Evolutionary conservation across 37 sponge, comb jelly and placozoan species (phyloP).

Genomic region (Chondrosia reniformis): DNA sequence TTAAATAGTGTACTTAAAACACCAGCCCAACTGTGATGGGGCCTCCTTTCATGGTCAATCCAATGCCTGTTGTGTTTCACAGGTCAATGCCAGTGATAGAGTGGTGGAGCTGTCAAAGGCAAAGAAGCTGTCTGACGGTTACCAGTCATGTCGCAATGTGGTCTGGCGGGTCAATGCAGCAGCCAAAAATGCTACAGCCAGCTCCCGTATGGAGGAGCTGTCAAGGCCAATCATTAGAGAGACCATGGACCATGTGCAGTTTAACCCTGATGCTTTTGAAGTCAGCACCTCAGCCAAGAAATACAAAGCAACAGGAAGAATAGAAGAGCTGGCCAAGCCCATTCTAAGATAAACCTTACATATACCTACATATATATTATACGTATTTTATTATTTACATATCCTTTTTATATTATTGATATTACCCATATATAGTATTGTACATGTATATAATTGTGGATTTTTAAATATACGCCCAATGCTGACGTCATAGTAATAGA

Average conservation of each 20-base stretch:
- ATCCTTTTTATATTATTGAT: too few relatives aligned
- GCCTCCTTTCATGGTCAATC: too few relatives aligned
- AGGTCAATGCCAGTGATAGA: too few relatives aligned
- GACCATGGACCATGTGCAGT: slow-evolving; percentile 96
- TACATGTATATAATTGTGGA: too few relatives aligned
- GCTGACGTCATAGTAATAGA: too few relatives aligned
- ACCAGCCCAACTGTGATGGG: too few relatives aligned
- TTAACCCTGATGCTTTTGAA: slow-evolving; percentile 91
- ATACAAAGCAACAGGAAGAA: slow-evolving; percentile 69
- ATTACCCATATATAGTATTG: too few relatives aligned
- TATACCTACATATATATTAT: too few relatives aligned
- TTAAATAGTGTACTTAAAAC: too few relatives aligned
- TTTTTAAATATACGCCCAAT: too few relatives aligned
- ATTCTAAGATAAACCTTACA: slow-evolving; percentile 49
- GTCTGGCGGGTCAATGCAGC: slow-evolving; percentile 68
- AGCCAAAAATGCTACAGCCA: slow-evolving; percentile 67
- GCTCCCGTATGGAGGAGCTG: slow-evolving; percentile 74
- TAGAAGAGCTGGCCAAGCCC: slow-evolving; percentile 90
- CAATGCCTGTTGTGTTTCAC: too few relatives aligned
- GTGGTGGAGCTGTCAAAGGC: slow-evolving; percentile 65
- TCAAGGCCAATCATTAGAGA: slow-evolving; percentile 84
- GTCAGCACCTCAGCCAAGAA: slow-evolving; percentile 84
- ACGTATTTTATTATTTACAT: too few relatives aligned
- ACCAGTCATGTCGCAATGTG: slow-evolving; percentile 65
- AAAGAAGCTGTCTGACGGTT: slow-evolving; percentile 76